phyloP scores from a whole-genome alignment of 2,888 invertebrate species.

The Ellobium chinense region DNA sequence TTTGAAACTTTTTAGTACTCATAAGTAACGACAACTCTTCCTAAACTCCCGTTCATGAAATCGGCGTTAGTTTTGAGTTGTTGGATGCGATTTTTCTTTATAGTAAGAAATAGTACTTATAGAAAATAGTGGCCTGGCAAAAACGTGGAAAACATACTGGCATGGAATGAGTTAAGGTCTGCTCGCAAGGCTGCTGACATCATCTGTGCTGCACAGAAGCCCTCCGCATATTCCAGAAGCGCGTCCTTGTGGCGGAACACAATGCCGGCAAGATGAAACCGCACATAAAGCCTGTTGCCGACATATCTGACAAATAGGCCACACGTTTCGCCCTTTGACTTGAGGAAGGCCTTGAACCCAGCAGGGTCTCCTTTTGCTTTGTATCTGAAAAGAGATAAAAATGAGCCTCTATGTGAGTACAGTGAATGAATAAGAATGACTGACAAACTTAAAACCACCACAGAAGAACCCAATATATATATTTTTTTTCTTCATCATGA shows the following conservation, averaged over 20 bases:
- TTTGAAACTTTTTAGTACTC: too few species aligned
- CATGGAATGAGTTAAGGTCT: too few species aligned
- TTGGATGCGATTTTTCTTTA: too few species aligned
- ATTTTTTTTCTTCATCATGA: background rate
- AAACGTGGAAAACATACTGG: too few species aligned
- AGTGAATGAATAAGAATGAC: background rate
- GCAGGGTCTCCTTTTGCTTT: constrained; percentile 4
- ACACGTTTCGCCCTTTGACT: background rate
- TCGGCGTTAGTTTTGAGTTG: too few species aligned
- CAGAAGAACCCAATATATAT: background rate
- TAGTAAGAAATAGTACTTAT: too few species aligned
- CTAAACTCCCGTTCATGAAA: too few species aligned
- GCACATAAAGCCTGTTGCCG: background rate
- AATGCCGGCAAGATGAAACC: background rate
- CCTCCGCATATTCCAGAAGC: background rate
- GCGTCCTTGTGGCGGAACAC: background rate
- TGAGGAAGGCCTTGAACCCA: background rate
- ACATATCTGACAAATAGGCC: background rate
- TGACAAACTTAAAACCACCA: too few species aligned
- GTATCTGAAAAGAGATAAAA: background rate
- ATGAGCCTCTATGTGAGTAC: background rate
- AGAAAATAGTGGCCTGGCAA: too few species aligned
- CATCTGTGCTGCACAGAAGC: background rate
- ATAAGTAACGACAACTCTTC: too few species aligned
- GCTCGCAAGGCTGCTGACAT: background rate